Conservation (phyloP, 2,888 invertebrate species). For the Gerris lacustris region DNA sequence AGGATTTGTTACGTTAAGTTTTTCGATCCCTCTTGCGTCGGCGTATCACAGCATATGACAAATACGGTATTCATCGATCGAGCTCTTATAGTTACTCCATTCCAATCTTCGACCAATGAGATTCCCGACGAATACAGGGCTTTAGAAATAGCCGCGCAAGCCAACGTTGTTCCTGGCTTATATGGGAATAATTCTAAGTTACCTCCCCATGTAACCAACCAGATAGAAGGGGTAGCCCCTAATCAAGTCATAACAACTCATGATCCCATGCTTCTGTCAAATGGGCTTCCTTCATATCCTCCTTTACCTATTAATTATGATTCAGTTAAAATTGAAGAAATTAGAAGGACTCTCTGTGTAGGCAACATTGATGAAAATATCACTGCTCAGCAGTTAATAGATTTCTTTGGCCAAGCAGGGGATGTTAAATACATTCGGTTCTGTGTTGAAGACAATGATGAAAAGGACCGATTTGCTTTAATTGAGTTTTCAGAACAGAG, state of each 20-base stretch:
- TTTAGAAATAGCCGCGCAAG: conserved; percentile 80
- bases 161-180: conserved; percentile 75
- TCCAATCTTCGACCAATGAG: conserved; percentile 55
- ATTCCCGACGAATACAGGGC: conserved; percentile 95
- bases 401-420: conserved; percentile 72
- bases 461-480: conserved; percentile 62
- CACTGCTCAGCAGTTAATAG: conserved; percentile 68
- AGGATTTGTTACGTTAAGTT: conserved; percentile 95
- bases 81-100: conserved; percentile 88
- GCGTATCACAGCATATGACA: conserved; percentile 94
- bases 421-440: conserved; percentile 92
- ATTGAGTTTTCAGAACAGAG: conserved; percentile 90
- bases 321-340: conserved; percentile 84
- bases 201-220: conserved; percentile 80
- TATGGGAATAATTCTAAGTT: conserved; percentile 71
- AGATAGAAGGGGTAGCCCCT: conserved; percentile 67
- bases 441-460: conserved; percentile 68
- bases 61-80: conserved; percentile 98
- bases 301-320: conserved; percentile 78
- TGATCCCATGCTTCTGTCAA: conserved; percentile 73
- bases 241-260: conserved; percentile 77
- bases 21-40: conserved; percentile 72
- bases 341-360: conserved; percentile 79
- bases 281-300: conserved; percentile 81
- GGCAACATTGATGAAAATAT: conserved; percentile 64